phyloP scores from a whole-genome alignment of 2,888 invertebrate genomes.

The Protonemura montana region DNA sequence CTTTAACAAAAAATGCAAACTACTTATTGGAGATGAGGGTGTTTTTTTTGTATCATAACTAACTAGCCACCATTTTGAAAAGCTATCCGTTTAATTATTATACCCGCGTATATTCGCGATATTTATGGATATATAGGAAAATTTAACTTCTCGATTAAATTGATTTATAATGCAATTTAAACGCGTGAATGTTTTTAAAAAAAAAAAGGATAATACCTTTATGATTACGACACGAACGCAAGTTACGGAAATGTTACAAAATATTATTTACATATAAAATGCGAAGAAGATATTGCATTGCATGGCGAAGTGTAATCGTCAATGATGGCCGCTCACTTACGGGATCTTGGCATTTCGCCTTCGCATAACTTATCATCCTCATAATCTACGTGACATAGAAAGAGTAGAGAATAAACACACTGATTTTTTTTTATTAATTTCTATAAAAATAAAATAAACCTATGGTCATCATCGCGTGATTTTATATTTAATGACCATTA shows the following conservation, averaged over 20 bases:
- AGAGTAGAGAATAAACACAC: slow-evolving; percentile 18
- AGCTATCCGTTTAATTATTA: not conserved
- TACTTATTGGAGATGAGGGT: too few species aligned
- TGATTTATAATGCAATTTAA: not conserved
- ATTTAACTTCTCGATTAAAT: not conserved
- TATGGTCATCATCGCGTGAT: slow-evolving; percentile 34
- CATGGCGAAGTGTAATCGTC: slow-evolving; percentile 1
- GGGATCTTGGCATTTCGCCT: slow-evolving; percentile 38
- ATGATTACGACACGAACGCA: not conserved
- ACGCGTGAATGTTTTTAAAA: not conserved
- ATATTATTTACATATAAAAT: slow-evolving; percentile 23
- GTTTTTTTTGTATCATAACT: not conserved
- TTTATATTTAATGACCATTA: slow-evolving; percentile 36
- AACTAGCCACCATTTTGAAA: not conserved
- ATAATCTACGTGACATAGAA: slow-evolving; percentile 34
- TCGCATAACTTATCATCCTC: slow-evolving; percentile 33
- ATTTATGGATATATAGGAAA: not conserved
- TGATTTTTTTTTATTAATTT: slow-evolving; percentile 7
- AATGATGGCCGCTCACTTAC: not conserved
- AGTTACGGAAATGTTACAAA: slow-evolving; percentile 27
- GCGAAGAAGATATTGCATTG: slow-evolving; percentile 1
- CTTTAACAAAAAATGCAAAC: not conserved
- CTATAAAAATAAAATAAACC: not conserved
- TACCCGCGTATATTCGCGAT: not conserved
- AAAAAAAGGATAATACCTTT: not conserved